Evolutionary conservation across 2,888 invertebrate genomes (phyloP).

Genomic region (Nephrotoma flavescens): DNA sequence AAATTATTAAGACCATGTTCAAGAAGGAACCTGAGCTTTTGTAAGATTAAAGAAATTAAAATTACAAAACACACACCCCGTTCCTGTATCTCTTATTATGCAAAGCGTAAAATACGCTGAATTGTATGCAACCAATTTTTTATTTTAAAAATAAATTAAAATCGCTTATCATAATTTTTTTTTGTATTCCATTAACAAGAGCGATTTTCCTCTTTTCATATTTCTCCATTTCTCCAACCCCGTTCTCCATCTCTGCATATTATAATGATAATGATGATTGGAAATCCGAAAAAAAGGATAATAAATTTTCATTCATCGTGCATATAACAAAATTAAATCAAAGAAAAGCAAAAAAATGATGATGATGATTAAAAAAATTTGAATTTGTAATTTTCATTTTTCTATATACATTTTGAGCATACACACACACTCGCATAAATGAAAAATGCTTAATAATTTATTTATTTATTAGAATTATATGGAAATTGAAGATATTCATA

Average conservation of each 20-base stretch:
- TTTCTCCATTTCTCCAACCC: not conserved
- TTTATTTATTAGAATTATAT: not conserved
- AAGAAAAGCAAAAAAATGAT: not conserved
- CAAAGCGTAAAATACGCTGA: not conserved
- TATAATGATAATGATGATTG: not conserved
- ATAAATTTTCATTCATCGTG: not conserved
- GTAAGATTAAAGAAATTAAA: too few species aligned
- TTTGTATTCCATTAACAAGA: not conserved
- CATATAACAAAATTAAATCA: not conserved
- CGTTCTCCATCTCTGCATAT: too few species aligned
- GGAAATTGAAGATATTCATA: not conserved
- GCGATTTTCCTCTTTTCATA: not conserved
- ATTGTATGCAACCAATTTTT: not conserved
- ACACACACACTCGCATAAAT: not conserved
- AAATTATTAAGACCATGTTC: too few species aligned
- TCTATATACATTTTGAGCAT: not conserved
- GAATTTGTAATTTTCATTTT: not conserved
- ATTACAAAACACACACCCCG: too few species aligned
- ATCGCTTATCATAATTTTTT: not conserved
- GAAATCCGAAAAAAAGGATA: not conserved
- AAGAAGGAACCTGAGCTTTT: too few species aligned
- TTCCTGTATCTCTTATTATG: too few species aligned
- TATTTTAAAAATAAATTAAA: not conserved
- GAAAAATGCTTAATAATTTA: not conserved
- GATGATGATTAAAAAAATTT: not conserved